Conservation (phyloP, 1,140 invertebrate species). For the Bombyx mori region ASM3026992v2 NC_085111.1:4574001-4574500, state of each 20-base stretch:
- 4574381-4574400: too few relatives aligned
- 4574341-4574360: too few relatives aligned
- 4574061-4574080: conserved; percentile 15
- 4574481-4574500: conserved; percentile 79
- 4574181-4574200: conserved; percentile 73
- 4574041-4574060: conserved; percentile 12
- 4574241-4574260: conserved; percentile 78
- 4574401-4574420: too few relatives aligned
- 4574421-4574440: too few relatives aligned
- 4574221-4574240: conserved; percentile 84
- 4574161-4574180: conserved; percentile 75
- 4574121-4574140: conserved; percentile 36
- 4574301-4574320: too few relatives aligned
- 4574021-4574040: conserved; percentile 21
- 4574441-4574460: conserved; percentile 69
- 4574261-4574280: conserved; percentile 42
- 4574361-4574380: too few relatives aligned
- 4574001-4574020: conserved; percentile 27
- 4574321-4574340: conserved; percentile 2
- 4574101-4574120: conserved; percentile 17
- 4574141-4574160: conserved; percentile 75
- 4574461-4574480: conserved; percentile 73
- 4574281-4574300: conserved; percentile 26
- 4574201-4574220: conserved; percentile 80
- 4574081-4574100: conserved; percentile 17